These are phyloP conservation scores for Aulostomus chinensis DNA, from an alignment of 2,797 vertebrate genomes.

Conservation along the genomic window DNA sequence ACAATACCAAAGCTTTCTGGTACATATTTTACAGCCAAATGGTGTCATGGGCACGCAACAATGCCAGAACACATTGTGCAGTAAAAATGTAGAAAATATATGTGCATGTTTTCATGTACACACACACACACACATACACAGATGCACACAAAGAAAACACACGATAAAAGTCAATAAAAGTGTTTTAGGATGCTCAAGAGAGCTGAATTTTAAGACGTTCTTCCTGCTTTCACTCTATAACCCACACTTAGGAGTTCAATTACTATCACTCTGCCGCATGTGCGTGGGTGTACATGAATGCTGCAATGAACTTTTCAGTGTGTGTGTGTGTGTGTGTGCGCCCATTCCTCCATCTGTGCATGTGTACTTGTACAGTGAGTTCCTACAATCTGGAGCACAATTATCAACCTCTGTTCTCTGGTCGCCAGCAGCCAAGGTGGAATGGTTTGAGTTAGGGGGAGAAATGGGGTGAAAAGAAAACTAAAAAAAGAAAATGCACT, in stretches of 20 bases:
- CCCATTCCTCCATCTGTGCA: conserved; percentile 25
- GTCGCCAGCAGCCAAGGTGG: conserved; percentile 61
- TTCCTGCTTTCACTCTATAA: conserved; percentile 75
- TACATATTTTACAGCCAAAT: conserved; percentile 67
- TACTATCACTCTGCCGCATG: conserved; percentile 53
- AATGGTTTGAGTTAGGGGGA: conserved; percentile 75
- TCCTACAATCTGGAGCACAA: conserved; percentile 54
- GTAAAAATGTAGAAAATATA: conserved; percentile 32
- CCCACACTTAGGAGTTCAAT: conserved; percentile 66
- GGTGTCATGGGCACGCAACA: conserved; percentile 57
- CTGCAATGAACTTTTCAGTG: background rate
- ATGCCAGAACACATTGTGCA: conserved; percentile 71
- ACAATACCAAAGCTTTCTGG: conserved; percentile 64
- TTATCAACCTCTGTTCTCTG: conserved; percentile 64
- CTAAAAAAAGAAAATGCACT: conserved; percentile 35
- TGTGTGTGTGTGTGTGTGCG: background rate
- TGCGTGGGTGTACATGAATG: conserved; percentile 4
- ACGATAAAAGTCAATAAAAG: conserved; percentile 78
- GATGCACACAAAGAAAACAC: conserved; percentile 44
- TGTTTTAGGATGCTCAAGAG: conserved; percentile 77
- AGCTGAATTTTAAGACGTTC: conserved; percentile 69
- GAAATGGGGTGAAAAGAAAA: conserved; percentile 71
- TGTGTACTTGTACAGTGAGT: conserved; percentile 25
- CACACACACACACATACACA: conserved; percentile 12
- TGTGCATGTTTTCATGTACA: conserved; percentile 22